phyloP scores from a whole-genome alignment of 2,797 vertebrate species.

The Enteromius argenteus region DNA sequence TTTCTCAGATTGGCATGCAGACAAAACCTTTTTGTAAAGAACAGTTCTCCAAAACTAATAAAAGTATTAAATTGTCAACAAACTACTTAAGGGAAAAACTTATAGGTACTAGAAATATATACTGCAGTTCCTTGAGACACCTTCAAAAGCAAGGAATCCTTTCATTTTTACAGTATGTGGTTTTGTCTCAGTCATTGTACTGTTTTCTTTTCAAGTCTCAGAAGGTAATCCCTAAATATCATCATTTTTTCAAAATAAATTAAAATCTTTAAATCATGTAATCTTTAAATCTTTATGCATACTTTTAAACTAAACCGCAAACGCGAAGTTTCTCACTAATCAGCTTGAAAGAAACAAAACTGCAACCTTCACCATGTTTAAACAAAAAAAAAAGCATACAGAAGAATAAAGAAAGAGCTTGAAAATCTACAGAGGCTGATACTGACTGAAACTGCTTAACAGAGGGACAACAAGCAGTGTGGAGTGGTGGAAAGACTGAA shows the following conservation, averaged over 20 bases:
- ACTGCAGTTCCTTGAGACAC: not conserved
- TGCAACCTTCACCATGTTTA: not conserved
- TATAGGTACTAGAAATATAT: not conserved
- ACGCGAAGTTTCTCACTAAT: not conserved
- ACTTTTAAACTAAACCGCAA: not conserved
- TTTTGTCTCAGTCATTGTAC: not conserved
- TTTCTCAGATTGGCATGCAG: not conserved
- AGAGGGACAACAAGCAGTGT: conserved; percentile 25
- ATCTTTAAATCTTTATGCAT: not conserved
- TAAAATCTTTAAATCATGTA: no score
- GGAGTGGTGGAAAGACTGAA: conserved; percentile 39
- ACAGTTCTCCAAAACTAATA: not conserved
- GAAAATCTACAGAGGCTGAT: conserved; percentile 12
- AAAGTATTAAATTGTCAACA: conserved; percentile 1
- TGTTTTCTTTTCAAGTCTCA: not conserved
- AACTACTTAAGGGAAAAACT: not conserved
- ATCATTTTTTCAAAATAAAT: no score
- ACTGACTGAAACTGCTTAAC: conserved; percentile 20
- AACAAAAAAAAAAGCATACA: not conserved
- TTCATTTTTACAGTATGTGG: not conserved
- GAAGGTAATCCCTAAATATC: not conserved
- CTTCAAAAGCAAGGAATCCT: not conserved
- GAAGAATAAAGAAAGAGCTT: not conserved
- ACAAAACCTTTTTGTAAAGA: not conserved
- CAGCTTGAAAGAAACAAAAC: not conserved